Conservation (phyloP, 2,797 vertebrate species). For the Myotis myotis region DNA sequence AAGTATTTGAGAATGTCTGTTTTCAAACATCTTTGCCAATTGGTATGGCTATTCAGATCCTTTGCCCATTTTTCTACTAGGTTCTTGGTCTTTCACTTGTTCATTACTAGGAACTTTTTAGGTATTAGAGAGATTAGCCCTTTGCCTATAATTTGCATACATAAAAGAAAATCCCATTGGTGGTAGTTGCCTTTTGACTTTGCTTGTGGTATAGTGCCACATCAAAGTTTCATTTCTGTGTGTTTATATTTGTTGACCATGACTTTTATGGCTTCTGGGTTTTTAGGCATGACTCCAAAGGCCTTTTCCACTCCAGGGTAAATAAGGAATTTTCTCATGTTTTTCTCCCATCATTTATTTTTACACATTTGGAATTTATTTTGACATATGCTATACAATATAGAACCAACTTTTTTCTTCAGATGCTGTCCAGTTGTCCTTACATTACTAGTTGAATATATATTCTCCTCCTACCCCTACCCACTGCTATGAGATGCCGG, state of each 20-base stretch:
- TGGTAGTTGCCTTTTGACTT: background rate
- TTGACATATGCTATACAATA: background rate
- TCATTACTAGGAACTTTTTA: constrained; percentile 1
- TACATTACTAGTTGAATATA: background rate
- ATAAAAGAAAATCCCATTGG: background rate
- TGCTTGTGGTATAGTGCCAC: background rate
- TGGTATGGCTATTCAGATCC: background rate
- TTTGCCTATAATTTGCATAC: background rate
- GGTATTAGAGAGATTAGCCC: background rate
- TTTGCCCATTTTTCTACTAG: background rate
- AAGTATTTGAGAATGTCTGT: background rate
- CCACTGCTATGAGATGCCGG: background rate
- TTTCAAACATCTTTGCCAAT: background rate
- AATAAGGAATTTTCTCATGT: background rate
- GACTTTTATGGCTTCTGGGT: background rate
- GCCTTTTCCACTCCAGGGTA: background rate
- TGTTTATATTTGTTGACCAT: background rate
- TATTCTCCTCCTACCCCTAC: background rate
- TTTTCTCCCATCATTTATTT: background rate
- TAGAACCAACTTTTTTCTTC: background rate
- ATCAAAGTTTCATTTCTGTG: background rate
- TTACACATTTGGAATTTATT: background rate
- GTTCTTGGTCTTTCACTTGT: background rate
- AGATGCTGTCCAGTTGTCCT: background rate
- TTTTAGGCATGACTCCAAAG: background rate